phyloP scores from a whole-genome alignment of 2,797 vertebrate species.

The Salarias fasciatus region DNA sequence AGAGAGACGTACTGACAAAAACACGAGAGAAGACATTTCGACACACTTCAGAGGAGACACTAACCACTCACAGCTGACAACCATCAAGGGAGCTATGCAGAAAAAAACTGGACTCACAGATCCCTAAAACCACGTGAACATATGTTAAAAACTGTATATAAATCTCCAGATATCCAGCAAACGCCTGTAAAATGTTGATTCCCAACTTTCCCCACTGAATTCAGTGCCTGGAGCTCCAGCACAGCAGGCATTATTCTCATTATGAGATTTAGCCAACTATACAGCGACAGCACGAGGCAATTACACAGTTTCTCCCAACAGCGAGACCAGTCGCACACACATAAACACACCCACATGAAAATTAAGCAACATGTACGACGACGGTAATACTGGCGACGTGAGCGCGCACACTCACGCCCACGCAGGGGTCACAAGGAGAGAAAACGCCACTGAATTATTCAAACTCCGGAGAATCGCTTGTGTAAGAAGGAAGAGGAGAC shows the following conservation, averaged over 20 bases:
- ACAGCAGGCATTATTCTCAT: conserved; percentile 42
- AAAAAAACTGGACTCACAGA: too few relatives aligned
- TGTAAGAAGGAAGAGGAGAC: conserved; percentile 21
- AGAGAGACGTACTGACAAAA: too few relatives aligned
- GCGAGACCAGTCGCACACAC: conserved; percentile 10
- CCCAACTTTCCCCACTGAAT: conserved; percentile 5
- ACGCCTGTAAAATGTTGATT: conserved; percentile 6
- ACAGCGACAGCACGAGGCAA: conserved; percentile 25
- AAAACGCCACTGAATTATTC: conserved; percentile 53
- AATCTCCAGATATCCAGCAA: neutral
- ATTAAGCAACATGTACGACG: conserved; percentile 16
- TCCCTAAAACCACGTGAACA: too few relatives aligned
- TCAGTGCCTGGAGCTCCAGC: conserved; percentile 1
- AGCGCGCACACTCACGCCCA: conserved; percentile 15
- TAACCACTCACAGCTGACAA: too few relatives aligned
- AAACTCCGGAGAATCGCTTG: conserved; percentile 50
- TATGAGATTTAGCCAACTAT: conserved; percentile 19
- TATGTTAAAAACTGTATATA: too few relatives aligned
- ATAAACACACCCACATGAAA: conserved; percentile 27
- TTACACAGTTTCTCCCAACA: conserved; percentile 30
- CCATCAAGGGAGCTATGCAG: too few relatives aligned
- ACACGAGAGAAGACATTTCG: too few relatives aligned
- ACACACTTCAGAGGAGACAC: too few relatives aligned
- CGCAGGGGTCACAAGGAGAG: conserved; percentile 33
- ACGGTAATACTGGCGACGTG: conserved; percentile 1